Conservation (phyloP, 2,888 invertebrate species). For the Chromoteleia sp. region DNA sequence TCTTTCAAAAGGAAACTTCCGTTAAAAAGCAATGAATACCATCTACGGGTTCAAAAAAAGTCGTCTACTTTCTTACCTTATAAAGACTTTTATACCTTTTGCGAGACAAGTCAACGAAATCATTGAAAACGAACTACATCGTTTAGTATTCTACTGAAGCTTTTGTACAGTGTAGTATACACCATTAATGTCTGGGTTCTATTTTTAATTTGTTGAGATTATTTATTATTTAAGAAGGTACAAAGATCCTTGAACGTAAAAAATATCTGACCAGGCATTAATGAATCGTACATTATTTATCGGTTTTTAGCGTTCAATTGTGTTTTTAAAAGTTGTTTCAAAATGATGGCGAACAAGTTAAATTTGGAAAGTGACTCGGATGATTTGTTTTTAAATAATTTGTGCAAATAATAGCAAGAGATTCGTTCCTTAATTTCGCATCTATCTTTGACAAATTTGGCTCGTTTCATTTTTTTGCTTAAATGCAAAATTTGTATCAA, state of each 20-base stretch:
- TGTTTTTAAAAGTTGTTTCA: no score
- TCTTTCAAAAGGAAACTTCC: background rate
- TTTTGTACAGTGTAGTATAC: constrained; percentile 3
- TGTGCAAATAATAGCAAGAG: background rate
- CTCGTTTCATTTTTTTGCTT: background rate
- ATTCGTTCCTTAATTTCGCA: background rate
- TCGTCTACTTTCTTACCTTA: constrained; percentile 33
- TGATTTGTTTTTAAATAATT: background rate
- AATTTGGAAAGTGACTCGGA: no score
- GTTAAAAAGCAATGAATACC: constrained; percentile 7
- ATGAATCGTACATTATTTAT: background rate
- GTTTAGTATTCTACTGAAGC: constrained; percentile 25
- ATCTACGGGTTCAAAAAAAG: constrained; percentile 18
- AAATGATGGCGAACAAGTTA: no score
- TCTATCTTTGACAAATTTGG: constrained; percentile 8
- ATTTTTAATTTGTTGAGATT: background rate
- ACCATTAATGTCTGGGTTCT: constrained; percentile 14
- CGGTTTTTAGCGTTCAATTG: background rate
- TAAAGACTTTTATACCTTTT: constrained; percentile 24
- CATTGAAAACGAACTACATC: constrained; percentile 19
- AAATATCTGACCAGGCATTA: background rate
- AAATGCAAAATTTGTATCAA: no score
- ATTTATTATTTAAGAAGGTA: no score
- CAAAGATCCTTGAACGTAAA: background rate
- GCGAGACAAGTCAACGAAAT: constrained; percentile 24